Conservation (phyloP, 2,113 vertebrate species). For the Onychostoma macrolepis region DNA sequence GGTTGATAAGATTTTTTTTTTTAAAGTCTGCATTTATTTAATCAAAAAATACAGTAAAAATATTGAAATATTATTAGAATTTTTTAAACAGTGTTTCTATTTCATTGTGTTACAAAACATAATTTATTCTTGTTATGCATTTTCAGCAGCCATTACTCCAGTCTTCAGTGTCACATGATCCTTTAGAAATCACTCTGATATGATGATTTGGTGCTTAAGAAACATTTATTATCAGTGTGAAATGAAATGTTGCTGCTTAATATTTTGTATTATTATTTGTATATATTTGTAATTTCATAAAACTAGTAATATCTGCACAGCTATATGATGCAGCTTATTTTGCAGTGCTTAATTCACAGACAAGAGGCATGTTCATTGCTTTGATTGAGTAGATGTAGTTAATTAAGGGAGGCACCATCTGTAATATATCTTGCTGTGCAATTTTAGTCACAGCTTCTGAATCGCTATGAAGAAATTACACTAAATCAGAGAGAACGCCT, state of each 20-base stretch:
- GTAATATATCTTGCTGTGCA: conserved; percentile 39
- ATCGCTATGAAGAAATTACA: conserved; percentile 47
- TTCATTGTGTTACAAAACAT: background rate
- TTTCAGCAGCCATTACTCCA: background rate
- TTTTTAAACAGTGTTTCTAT: background rate
- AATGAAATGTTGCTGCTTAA: background rate
- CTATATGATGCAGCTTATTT: conserved; percentile 8
- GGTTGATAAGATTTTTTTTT: background rate
- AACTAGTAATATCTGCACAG: background rate
- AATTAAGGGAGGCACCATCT: conserved; percentile 59
- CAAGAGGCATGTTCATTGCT: conserved; percentile 36
- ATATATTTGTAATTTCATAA: background rate
- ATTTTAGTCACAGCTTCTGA: conserved; percentile 42
- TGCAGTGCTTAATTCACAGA: conserved; percentile 32
- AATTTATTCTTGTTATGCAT: background rate
- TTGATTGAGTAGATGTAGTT: conserved; percentile 54
- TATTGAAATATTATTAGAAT: too few relatives aligned
- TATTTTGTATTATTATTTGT: background rate
- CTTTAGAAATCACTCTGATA: background rate
- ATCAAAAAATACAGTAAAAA: background rate
- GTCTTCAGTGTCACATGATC: background rate
- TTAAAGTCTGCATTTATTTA: background rate
- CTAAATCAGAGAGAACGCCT: conserved; percentile 24
- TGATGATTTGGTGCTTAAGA: background rate
- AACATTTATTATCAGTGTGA: background rate